Base-by-base conservation (phyloP, 2,797 vertebrate species). In the Euphonia xanthogaster region DNA sequence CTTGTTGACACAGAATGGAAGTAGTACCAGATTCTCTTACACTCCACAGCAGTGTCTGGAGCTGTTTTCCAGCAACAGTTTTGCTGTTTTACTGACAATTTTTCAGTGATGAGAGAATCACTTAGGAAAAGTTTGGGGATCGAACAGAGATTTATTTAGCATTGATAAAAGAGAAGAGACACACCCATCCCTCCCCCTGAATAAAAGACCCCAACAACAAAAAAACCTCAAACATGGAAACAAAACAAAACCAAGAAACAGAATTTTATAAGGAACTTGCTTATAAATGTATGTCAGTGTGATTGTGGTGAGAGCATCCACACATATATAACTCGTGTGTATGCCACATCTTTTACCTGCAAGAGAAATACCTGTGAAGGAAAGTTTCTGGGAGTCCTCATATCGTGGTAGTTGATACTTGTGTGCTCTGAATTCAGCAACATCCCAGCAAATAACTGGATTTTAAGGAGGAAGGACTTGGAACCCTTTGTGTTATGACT, bases 241-340 rank as follows among this genome's bases (percentile, higher is more conserved):
- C 48, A n/a, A 45, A 58, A 12, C 9, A 37, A 61, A 74, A 3
- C 40, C 50, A 75, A 37, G 30, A 66, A 61, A 72, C 16, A 44
- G 8, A 80, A 71, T 84, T 73, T 37, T 31, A 1, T 20, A 14
- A 42, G 19, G 8, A 37, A 28, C 40, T 73, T 50, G 5, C 31
- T 12, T 73, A 11, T 57, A 45, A 68, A 61, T 5, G 0, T 17
- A 9, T 25, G 10, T 71, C 37, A 57, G 12, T 48, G 7, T 48
- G 40, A 35, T 47, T 58, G 44, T 50, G 53, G 35, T 63, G 19
- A 19, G 85, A 80, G 20, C 42, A 47, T 45, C 23, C 2, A 0
- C 3, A 1, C 3, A 1, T 10, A 0, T 19, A 2, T 7, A 51
- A 21, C 9, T 67, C 20, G 3, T 28, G 7, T n/a, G 17, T 37